phyloP scores from a whole-genome alignment of 92 coral and sea anemone species.

The Anthopleura xanthogrammica region DNA sequence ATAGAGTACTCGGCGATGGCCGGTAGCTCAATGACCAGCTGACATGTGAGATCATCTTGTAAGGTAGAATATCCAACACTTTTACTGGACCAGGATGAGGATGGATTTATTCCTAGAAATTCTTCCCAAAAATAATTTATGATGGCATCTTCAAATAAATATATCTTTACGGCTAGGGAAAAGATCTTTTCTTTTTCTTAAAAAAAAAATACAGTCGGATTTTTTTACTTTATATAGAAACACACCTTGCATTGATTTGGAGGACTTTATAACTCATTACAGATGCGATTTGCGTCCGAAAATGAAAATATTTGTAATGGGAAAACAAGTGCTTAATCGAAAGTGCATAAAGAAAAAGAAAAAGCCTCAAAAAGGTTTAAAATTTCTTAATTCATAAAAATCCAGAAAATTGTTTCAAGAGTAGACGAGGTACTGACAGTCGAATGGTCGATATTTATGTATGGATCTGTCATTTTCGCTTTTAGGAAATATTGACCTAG shows the following conservation, averaged over 20 bases:
- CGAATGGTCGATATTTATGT: too few relatives aligned
- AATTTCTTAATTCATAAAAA: too few relatives aligned
- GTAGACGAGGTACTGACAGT: too few relatives aligned
- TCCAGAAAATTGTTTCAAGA: too few relatives aligned
- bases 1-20: neutral
- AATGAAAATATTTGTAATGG: slow-evolving; percentile 24
- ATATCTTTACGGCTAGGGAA: neutral
- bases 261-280: neutral
- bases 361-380: neutral
- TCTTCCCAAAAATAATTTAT: neutral
- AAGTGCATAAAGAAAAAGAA: slow-evolving; percentile 10
- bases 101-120: neutral
- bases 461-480: neutral
- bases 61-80: neutral
- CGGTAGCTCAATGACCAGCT: neutral
- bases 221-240: neutral
- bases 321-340: slow-evolving; percentile 18
- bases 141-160: neutral
- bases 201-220: neutral
- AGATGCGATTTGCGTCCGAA: neutral
- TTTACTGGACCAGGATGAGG: neutral
- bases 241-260: neutral
- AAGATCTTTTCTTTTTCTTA: neutral
- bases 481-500: slow-evolving; percentile 2
- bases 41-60: neutral